These are phyloP conservation scores for Eubasilissa regina DNA, from an alignment of 1,140 invertebrate genomes.

Conservation along the genomic window DNA sequence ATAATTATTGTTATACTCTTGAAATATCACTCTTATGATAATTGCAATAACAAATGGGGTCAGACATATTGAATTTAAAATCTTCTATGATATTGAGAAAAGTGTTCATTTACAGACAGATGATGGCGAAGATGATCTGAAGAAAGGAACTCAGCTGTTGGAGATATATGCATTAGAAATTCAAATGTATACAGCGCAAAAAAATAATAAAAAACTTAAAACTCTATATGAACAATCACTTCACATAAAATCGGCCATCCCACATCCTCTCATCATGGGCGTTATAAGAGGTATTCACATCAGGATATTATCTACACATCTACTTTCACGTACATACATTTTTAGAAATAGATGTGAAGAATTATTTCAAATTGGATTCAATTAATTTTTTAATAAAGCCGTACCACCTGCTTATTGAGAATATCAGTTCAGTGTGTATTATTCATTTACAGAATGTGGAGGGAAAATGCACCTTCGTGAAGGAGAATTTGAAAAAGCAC, in stretches of 20 bases:
- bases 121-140: constrained; percentile 99
- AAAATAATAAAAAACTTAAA: constrained; percentile 99
- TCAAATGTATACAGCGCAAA: constrained; percentile 99
- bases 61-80: neutral
- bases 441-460: constrained; percentile 89
- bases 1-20: no score
- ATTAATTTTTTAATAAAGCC: no score
- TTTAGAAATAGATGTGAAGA: no score
- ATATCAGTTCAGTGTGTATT: constrained; percentile 11
- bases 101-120: constrained; percentile 81
- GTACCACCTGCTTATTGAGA: no score
- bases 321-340: neutral
- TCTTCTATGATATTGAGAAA: constrained; percentile 21
- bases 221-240: constrained; percentile 98
- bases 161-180: constrained; percentile 99
- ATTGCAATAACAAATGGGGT: no score
- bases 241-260: constrained; percentile 99
- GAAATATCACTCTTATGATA: no score
- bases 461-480: constrained; percentile 99
- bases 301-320: neutral
- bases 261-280: constrained; percentile 99
- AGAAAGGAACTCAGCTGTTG: constrained; percentile 97
- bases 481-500: constrained; percentile 98
- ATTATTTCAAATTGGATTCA: no score
- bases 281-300: constrained; percentile 98